Evolutionary conservation across 2,797 vertebrate genomes (phyloP), one percentile per base, ranked within the genome.

Genomic region (Helicolenus hilgendorfi): DNA sequence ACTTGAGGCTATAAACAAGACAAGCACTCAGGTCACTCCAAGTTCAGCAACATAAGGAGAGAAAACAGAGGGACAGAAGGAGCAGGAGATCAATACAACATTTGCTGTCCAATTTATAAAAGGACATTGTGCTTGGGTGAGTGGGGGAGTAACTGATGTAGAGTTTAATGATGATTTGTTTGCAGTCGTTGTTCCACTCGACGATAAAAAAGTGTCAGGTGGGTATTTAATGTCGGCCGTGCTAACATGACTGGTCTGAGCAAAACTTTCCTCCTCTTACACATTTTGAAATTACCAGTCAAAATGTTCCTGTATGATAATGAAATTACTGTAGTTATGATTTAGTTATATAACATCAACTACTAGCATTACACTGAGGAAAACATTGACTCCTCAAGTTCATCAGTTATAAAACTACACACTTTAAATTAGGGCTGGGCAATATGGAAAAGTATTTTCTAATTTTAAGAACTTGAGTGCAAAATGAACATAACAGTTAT

Each of bases 81-180:
- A 87, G 73, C 58, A 74, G 68, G 33, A 96, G 98, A 99, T 98
- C 98, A 98, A 99, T 99, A 98, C 97, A 97, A 98, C 98, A 98
- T 98, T 98, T 97, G 97, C 97, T 97, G 97, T 98, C 98, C 98
- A 99, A 98, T 98, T 99, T 98, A 98, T 98, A 98, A 99, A 98
- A 98, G 87, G 97, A 98, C 97, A 97, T 97, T 97, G 87, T 85
- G 89, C 72, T 87, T 58, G 55, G 81, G 81, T 53, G 81, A 92
- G 97, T 94, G 97, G 96, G 96, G 95, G 96, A 97, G 95, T 97
- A 97, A 97, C 97, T 98, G 98, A 98, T 98, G 97, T 97, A 96
- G 97, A 98, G 98, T 98, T 98, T 98, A 98, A 98, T 98, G 97
- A 97, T 96, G 96, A 98, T 98, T 98, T 98, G 97, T 98, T 98